phyloP scores from a whole-genome alignment of 1,140 invertebrate genomes.

The Aphidius ervi region DNA sequence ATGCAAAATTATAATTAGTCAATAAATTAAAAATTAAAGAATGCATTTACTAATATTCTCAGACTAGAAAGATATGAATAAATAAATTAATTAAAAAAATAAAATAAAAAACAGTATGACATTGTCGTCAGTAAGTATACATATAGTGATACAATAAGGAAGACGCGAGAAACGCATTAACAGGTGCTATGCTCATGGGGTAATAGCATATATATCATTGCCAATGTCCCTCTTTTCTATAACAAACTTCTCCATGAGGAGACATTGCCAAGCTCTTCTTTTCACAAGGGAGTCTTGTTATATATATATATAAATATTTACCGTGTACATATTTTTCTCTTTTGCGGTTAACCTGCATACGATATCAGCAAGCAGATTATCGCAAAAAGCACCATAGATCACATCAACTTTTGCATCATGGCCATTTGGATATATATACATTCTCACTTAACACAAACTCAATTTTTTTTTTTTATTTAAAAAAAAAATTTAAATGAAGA shows the following conservation, averaged over 20 bases:
- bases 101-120: neutral
- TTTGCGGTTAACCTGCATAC: slow-evolving; percentile 8
- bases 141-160: slow-evolving; percentile 1
- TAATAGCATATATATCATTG: slow-evolving; percentile 44
- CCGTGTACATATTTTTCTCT: neutral
- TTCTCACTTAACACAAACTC: no score
- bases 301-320: neutral
- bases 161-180: slow-evolving; percentile 41
- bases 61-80: no score
- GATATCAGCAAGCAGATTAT: slow-evolving; percentile 8
- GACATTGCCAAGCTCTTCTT: slow-evolving; percentile 20
- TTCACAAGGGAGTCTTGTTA: slow-evolving; percentile 6
- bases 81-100: neutral
- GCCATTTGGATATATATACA: neutral
- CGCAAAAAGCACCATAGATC: slow-evolving; percentile 13
- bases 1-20: no score
- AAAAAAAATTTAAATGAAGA: no score
- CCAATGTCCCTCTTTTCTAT: slow-evolving; percentile 15
- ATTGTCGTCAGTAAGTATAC: no score
- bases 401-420: slow-evolving; percentile 12
- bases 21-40: no score
- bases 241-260: slow-evolving; percentile 12
- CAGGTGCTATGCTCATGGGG: slow-evolving; percentile 37
- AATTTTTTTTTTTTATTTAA: no score
- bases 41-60: no score